A percentile compares a stretch with the other conserved stretches of the same genome.
Evolutionary conservation across 2,113 vertebrate genomes (phyloP).

Genomic region (Dasyurus viverrinus): DNA sequence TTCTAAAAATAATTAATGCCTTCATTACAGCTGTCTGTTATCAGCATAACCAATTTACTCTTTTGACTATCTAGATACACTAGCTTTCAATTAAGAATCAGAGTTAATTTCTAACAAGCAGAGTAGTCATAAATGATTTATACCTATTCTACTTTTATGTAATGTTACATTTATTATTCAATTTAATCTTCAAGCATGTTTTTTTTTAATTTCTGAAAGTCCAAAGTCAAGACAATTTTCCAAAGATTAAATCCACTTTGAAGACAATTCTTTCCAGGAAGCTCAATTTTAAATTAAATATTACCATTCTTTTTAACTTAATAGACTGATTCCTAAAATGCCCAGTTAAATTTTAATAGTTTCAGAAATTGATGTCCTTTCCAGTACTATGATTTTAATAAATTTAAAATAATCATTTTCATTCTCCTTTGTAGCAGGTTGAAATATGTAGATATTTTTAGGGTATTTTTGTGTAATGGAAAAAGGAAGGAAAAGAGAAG

Average conservation of each 20-base stretch:
- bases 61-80: slow-evolving; percentile 77
- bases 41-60: slow-evolving; percentile 80
- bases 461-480: neutral
- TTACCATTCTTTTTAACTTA: slow-evolving; percentile 67
- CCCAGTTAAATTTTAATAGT: slow-evolving; percentile 59
- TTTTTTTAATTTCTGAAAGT: slow-evolving; percentile 78
- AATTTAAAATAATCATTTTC: slow-evolving; percentile 41
- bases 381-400: slow-evolving; percentile 18
- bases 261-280: slow-evolving; percentile 73
- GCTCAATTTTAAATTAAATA: slow-evolving; percentile 72
- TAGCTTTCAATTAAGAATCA: slow-evolving; percentile 82
- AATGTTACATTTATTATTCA: slow-evolving; percentile 80
- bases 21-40: slow-evolving; percentile 81
- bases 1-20: slow-evolving; percentile 82
- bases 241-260: slow-evolving; percentile 73
- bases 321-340: slow-evolving; percentile 64
- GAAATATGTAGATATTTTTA: slow-evolving; percentile 12
- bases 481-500: neutral
- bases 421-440: slow-evolving; percentile 7
- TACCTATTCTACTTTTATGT: slow-evolving; percentile 74
- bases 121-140: slow-evolving; percentile 81
- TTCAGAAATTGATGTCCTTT: slow-evolving; percentile 58
- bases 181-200: slow-evolving; percentile 75
- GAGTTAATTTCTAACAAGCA: slow-evolving; percentile 73
- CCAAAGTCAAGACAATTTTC: slow-evolving; percentile 76